phyloP scores from a whole-genome alignment of 2,888 invertebrate genomes.

The Limnephilus rhombicus region DNA sequence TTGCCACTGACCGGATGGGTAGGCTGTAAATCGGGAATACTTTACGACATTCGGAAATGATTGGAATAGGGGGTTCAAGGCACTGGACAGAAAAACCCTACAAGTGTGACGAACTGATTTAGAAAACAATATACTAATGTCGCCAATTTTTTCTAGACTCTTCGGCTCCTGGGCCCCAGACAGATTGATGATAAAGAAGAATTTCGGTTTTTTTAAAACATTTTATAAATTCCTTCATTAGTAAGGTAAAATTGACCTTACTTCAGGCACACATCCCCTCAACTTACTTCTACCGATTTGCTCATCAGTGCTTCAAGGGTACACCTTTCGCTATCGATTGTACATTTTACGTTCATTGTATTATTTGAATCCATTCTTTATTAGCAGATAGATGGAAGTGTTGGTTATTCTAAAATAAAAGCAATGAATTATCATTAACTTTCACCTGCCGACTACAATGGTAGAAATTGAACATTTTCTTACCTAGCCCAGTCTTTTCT shows the following conservation, averaged over 20 bases:
- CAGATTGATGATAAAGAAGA: too few relatives aligned
- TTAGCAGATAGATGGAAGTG: too few relatives aligned
- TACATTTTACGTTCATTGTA: not conserved
- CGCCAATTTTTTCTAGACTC: too few relatives aligned
- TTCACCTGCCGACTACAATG: not conserved
- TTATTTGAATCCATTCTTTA: not conserved
- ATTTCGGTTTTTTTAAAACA: too few relatives aligned
- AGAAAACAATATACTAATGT: too few relatives aligned
- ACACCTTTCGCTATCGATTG: not conserved
- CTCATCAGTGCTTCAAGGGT: not conserved
- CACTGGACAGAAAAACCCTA: not conserved
- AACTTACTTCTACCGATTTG: too few relatives aligned
- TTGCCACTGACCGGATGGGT: not conserved
- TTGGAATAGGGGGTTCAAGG: not conserved
- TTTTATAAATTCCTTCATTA: too few relatives aligned
- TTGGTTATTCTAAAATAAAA: not conserved
- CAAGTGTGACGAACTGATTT: too few relatives aligned
- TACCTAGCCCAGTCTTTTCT: not conserved
- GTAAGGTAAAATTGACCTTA: too few relatives aligned
- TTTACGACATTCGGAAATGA: slow-evolving; percentile 34
- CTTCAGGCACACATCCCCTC: too few relatives aligned
- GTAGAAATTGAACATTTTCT: not conserved
- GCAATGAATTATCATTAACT: not conserved
- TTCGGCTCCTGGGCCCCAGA: too few relatives aligned
- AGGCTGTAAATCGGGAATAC: slow-evolving; percentile 11